Conservation (phyloP, 1,140 invertebrate genomes). For the Halyomorpha halys region DNA sequence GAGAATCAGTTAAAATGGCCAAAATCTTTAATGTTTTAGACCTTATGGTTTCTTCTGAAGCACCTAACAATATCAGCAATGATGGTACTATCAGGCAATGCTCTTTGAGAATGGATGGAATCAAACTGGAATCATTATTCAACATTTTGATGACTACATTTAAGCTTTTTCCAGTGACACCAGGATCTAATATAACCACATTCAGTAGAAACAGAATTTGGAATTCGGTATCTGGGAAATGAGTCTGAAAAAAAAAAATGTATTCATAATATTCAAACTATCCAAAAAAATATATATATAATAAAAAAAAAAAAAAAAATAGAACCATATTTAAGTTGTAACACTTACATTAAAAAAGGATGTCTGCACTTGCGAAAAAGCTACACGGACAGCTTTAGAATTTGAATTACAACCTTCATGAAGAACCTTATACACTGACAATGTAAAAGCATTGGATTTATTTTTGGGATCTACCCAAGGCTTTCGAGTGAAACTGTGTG, state of each 20-base stretch:
- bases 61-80: slow-evolving; percentile 35
- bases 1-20: slow-evolving; percentile 20
- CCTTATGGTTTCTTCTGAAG: slow-evolving; percentile 13
- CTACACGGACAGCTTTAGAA: background rate
- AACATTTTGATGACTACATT: slow-evolving; percentile 5
- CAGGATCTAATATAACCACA: slow-evolving; percentile 10
- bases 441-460: slow-evolving; percentile 12
- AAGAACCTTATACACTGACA: slow-evolving; percentile 20
- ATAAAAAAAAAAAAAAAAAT: no score
- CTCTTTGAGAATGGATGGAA: background rate
- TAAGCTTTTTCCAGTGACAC: slow-evolving; percentile 5
- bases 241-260: slow-evolving; percentile 27
- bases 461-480: slow-evolving; percentile 1
- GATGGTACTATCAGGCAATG: slow-evolving; percentile 33
- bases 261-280: background rate
- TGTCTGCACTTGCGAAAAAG: slow-evolving; percentile 7
- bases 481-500: background rate
- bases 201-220: slow-evolving; percentile 27
- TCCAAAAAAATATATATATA: no score
- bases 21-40: slow-evolving; percentile 22
- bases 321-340: background rate
- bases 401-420: slow-evolving; percentile 19
- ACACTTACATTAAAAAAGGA: background rate
- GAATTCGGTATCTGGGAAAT: slow-evolving; percentile 20
- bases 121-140: background rate